Evolutionary conservation across 2,113 vertebrate species (phyloP).

Genomic region (Lanius collurio): DNA sequence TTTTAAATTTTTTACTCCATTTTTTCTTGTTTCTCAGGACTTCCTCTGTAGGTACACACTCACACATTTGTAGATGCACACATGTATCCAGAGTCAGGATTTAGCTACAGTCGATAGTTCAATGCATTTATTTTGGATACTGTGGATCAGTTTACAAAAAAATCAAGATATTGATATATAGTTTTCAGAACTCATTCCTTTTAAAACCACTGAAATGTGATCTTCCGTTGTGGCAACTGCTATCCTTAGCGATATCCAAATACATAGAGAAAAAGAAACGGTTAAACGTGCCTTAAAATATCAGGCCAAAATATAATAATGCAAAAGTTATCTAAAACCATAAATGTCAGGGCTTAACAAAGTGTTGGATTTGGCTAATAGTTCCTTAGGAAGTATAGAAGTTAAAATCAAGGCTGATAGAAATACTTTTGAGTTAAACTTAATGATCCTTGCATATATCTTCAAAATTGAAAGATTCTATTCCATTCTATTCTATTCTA

Average conservation of each 20-base stretch:
- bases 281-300: neutral
- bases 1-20: neutral
- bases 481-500: too few relatives aligned
- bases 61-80: neutral
- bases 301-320: neutral
- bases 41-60: neutral
- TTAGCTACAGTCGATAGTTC: neutral
- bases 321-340: neutral
- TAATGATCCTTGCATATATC: rapidly evolving
- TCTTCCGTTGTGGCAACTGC: neutral
- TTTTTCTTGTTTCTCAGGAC: rapidly evolving
- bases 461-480: neutral
- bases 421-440: neutral
- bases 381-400: neutral
- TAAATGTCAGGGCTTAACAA: neutral
- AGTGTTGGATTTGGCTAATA: neutral
- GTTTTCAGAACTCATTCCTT: neutral
- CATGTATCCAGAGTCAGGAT: neutral
- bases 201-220: neutral
- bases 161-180: neutral
- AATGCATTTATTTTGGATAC: neutral
- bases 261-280: neutral
- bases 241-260: neutral
- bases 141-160: neutral
- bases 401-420: neutral